Percentiles rank a stretch among this genome's conserved stretches.
Conservation (phyloP, 2,113 vertebrate species). For the rabbit (Oryctolagus cuniculus) region mOryCun1.1 NC_091436.1:167413001-167413500, state of each 20-base stretch:
- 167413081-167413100: neutral
- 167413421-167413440: neutral
- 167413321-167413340: neutral
- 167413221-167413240: neutral
- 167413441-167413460: neutral
- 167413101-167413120: neutral
- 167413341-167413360: neutral
- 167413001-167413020: neutral
- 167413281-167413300: neutral
- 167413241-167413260: neutral
- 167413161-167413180: neutral
- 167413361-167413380: neutral
- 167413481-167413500: neutral
- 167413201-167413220: neutral
- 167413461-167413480: neutral
- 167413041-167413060: neutral
- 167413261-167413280: neutral
- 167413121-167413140: neutral
- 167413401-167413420: neutral
- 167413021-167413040: neutral
- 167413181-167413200: neutral
- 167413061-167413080: neutral
- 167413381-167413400: neutral
- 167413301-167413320: neutral
- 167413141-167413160: neutral